Conservation (phyloP, 53 echinoderm and acorn worm genomes). For the Mesocentrotus franciscanus region DNA sequence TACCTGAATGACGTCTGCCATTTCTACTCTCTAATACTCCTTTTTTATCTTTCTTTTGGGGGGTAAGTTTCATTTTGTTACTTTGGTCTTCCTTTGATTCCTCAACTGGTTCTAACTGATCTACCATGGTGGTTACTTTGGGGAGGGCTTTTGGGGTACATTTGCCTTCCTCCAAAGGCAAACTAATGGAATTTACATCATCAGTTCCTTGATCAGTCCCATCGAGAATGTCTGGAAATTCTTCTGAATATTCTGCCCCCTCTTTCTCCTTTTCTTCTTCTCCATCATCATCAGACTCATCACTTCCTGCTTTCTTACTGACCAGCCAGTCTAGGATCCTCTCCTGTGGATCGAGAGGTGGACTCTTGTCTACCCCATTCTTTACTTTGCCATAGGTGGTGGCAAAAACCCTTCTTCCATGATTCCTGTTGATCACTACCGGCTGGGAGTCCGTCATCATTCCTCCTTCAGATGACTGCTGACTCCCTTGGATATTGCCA, state of each 20-base stretch:
- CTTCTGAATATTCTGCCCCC: not conserved
- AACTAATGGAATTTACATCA: not conserved
- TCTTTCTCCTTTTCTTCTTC: conserved; percentile 6
- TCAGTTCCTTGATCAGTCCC: not conserved
- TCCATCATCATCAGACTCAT: conserved; percentile 53
- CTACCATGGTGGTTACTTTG: not conserved
- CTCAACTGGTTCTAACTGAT: not conserved
- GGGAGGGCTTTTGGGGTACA: not conserved
- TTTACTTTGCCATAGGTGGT: conserved; percentile 63
- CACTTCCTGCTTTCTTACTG: conserved; percentile 45
- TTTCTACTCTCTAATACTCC: not conserved
- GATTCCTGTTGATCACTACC: conserved; percentile 67
- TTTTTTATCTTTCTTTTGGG: not conserved
- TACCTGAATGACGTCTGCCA: conserved; percentile 5
- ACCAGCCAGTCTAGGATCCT: conserved; percentile 36
- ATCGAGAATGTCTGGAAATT: not conserved
- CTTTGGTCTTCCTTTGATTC: not conserved
- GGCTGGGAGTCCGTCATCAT: conserved; percentile 66
- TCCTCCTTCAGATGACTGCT: conserved; percentile 6
- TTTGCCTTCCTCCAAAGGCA: not conserved
- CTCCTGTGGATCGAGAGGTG: conserved; percentile 34
- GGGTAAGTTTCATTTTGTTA: not conserved
- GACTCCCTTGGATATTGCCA: not conserved
- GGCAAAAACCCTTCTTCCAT: conserved; percentile 71
- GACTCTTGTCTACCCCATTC: conserved; percentile 56